phyloP scores from a whole-genome alignment of 2,888 invertebrate genomes.

The Heteromurus nitidus region DNA sequence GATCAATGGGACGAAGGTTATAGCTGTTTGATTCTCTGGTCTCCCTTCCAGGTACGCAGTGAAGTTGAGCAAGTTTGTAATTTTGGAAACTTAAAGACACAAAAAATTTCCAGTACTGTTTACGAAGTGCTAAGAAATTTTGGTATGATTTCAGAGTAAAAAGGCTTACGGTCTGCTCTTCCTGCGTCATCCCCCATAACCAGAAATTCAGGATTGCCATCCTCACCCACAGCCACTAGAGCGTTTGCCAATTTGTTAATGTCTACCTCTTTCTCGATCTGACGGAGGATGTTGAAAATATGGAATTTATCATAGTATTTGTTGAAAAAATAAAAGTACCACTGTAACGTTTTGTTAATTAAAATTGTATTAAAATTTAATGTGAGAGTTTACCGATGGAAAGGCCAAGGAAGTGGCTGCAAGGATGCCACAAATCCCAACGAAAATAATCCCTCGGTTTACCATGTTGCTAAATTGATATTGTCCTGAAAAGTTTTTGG shows the following conservation, averaged over 20 bases:
- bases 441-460: no score
- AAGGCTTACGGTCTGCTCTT: constrained; percentile 36
- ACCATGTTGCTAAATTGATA: no score
- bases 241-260: not conserved
- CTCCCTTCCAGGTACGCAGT: constrained; percentile 27
- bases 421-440: constrained; percentile 15
- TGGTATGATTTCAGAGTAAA: no score
- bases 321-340: not conserved
- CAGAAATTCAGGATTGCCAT: constrained; percentile 36
- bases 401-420: constrained; percentile 19
- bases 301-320: no score
- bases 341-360: not conserved
- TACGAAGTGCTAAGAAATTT: no score
- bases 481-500: no score
- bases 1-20: constrained; percentile 48
- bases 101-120: no score
- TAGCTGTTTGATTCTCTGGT: constrained; percentile 8
- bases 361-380: not conserved
- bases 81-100: no score
- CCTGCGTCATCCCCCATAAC: constrained; percentile 36
- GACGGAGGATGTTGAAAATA: not conserved
- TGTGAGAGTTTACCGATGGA: constrained; percentile 46
- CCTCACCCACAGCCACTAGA: constrained; percentile 9
- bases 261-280: not conserved
- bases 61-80: constrained; percentile 39